phyloP scores from a whole-genome alignment of 2,113 vertebrate species.

The Calonectris borealis region DNA sequence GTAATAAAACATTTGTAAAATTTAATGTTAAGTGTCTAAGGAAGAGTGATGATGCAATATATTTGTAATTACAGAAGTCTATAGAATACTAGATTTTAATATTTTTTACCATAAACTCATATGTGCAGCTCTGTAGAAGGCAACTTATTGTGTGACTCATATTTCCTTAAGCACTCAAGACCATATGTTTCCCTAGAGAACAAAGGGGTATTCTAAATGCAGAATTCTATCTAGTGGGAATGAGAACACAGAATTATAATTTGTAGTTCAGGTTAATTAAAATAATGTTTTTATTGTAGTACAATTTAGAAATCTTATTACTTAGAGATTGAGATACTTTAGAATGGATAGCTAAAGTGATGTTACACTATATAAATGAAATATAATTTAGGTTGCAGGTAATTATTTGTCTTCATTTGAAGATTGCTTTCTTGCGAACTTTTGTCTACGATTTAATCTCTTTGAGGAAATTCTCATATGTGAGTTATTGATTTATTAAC shows the following conservation, averaged over 20 bases:
- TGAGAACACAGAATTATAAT: neutral
- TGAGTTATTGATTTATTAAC: neutral
- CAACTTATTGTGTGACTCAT: slow-evolving; percentile 61
- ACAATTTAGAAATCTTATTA: neutral
- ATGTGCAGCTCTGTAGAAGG: slow-evolving; percentile 43
- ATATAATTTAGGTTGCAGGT: neutral
- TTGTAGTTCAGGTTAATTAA: neutral
- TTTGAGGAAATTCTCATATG: neutral
- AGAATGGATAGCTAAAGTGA: neutral
- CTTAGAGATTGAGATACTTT: neutral
- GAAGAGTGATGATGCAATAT: slow-evolving; percentile 22
- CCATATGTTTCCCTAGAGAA: slow-evolving; percentile 52
- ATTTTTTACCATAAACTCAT: slow-evolving; percentile 58
- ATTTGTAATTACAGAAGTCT: slow-evolving; percentile 34
- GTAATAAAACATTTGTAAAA: neutral
- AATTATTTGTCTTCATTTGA: neutral
- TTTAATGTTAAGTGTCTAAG: neutral
- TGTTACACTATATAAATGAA: neutral
- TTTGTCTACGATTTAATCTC: neutral
- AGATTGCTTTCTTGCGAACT: neutral
- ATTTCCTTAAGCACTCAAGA: slow-evolving; percentile 60
- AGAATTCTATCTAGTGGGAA: slow-evolving; percentile 15
- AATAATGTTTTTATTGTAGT: neutral
- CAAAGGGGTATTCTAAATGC: neutral
- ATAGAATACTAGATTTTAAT: neutral